Conservation (phyloP, 2,797 vertebrate species). For the Ptychobarbus kaznakovi region DNA sequence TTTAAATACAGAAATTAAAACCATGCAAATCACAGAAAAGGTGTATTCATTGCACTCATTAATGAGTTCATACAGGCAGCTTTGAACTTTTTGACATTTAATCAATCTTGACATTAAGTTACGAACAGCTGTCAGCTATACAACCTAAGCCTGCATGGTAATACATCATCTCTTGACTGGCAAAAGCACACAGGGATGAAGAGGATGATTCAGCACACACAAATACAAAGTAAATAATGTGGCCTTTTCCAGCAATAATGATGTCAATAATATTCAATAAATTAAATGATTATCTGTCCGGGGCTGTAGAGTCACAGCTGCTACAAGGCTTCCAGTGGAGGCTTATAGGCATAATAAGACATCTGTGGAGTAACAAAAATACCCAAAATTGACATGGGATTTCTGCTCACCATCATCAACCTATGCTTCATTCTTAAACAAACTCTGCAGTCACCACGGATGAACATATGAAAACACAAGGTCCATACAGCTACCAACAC, state of each 20-base stretch:
- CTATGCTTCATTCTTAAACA: conserved; percentile 11
- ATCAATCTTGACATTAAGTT: background rate
- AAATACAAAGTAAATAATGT: conserved; percentile 1
- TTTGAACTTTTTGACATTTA: background rate
- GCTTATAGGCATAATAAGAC: background rate
- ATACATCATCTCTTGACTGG: conserved; percentile 28
- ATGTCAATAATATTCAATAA: background rate
- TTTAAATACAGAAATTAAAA: background rate
- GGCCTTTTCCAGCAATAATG: background rate
- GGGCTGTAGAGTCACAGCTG: background rate
- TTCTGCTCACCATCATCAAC: conserved; percentile 10
- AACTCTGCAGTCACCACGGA: background rate
- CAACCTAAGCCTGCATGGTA: conserved; percentile 15
- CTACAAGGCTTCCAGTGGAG: background rate
- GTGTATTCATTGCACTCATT: background rate
- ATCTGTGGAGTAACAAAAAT: conserved; percentile 20
- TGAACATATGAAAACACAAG: conserved; percentile 15
- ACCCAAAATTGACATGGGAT: conserved; percentile 8
- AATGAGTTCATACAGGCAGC: background rate
- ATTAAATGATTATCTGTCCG: background rate
- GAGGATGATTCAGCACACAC: conserved; percentile 44
- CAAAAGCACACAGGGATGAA: conserved; percentile 17
- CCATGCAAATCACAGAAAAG: background rate
- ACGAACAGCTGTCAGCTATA: background rate
- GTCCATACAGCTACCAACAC: background rate